phyloP scores from a whole-genome alignment of 2,888 invertebrate genomes.

The Clivina fossor region DNA sequence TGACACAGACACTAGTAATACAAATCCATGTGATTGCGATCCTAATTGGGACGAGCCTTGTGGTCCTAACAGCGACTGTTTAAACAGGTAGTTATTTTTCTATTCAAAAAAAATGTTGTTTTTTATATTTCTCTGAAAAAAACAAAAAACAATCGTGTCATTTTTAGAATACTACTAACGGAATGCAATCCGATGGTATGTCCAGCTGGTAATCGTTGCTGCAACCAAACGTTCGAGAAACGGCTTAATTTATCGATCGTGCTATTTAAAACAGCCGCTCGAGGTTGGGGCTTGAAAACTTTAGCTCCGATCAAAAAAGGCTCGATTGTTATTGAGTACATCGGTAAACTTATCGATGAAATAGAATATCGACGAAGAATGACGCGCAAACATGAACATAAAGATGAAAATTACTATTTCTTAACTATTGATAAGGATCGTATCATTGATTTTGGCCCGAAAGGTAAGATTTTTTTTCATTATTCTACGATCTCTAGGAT shows the following conservation, averaged over 20 bases:
- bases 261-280: slow-evolving; percentile 70
- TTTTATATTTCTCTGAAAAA: too few species aligned
- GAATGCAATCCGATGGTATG: slow-evolving; percentile 86
- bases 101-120: too few species aligned
- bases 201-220: slow-evolving; percentile 76
- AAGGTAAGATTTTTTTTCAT: too few species aligned
- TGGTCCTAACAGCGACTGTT: slow-evolving; percentile 78
- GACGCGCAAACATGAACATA: slow-evolving; percentile 74
- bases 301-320: slow-evolving; percentile 72
- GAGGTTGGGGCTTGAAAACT: slow-evolving; percentile 87
- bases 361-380: slow-evolving; percentile 83
- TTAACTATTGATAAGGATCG: slow-evolving; percentile 87
- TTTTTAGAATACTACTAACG: slow-evolving; percentile 72
- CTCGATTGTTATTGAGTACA: slow-evolving; percentile 93
- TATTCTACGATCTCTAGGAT: too few species aligned
- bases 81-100: slow-evolving; percentile 85
- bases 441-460: slow-evolving; percentile 94
- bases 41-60: slow-evolving; percentile 74
- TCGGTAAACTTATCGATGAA: slow-evolving; percentile 92
- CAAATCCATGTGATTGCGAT: slow-evolving; percentile 79
- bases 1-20: slow-evolving; percentile 58
- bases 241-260: slow-evolving; percentile 75
- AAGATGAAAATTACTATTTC: slow-evolving; percentile 94
- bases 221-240: slow-evolving; percentile 85
- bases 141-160: too few species aligned